Base-by-base conservation (phyloP, 2,797 vertebrate species). In the Eremophila alpestris region DNA sequence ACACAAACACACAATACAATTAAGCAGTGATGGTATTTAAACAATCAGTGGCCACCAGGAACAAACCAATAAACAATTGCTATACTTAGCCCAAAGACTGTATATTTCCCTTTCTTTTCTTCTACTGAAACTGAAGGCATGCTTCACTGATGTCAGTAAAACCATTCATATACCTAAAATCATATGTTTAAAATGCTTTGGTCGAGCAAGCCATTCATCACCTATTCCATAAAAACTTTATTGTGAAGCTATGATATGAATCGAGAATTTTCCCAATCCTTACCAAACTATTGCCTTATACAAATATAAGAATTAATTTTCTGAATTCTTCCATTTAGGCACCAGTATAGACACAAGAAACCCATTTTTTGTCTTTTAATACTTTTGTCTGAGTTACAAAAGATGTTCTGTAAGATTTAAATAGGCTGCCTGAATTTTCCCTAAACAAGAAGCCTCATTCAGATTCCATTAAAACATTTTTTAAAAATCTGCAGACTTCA, bases 1-100 rank as follows among this genome's bases (percentile, higher is more conserved):
- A 40, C 13, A 17, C 1, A 1, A 48, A 8, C 13, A 59, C 8
- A 41, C 1, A 4, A 2, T n/a, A 16, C 22, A 40, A 3, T 46
- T 40, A 16, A 30, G 24, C 43, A 24, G 24, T 32, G 10, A 34
- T 4, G 26, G 3, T 24, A 60, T 49, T 73, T 48, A 76, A 43
- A 48, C 9, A 40, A 34, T 30, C 11, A 62, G 20, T 43, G 48
- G 24, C 13, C 43, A 73, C 7, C 11, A 71, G 8, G 7, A 18
- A 73, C 12, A 55, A 83, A 22, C 59, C 82, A 65, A 63, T 0
- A 51, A 79, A 79, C 43, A 46, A 5, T 16, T 82, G 34, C 8
- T 65, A 10, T 60, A 65, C 38, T n/a, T 76, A 32, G 9, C 13
- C 40, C 54, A 51, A 82, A 65, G 17, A 62, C 24, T 46, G 1